These are phyloP conservation scores for Ceramica pisi DNA, from an alignment of 2,888 invertebrate genomes.

Conservation along the genomic window DNA sequence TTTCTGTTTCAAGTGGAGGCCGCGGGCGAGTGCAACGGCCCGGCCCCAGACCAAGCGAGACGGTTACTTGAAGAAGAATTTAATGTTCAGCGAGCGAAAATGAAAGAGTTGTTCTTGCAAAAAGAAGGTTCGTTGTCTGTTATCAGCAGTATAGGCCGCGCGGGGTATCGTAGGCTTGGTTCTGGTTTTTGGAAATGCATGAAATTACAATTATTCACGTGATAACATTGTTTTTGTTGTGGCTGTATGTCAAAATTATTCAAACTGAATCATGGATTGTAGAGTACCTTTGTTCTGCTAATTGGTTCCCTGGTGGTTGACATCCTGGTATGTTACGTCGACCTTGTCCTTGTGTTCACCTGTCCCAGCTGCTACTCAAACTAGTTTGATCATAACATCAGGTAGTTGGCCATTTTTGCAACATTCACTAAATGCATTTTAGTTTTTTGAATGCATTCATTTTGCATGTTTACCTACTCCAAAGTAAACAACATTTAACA, in stretches of 20 bases:
- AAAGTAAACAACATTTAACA: conserved; percentile 13
- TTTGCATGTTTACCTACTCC: conserved; percentile 34
- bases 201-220: conserved; percentile 45
- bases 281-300: conserved; percentile 43
- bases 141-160: conserved; percentile 63
- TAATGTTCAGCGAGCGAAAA: conserved; percentile 96
- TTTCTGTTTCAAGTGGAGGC: conserved; percentile 88
- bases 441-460: conserved; percentile 19
- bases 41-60: conserved; percentile 75
- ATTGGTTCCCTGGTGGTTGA: conserved; percentile 25
- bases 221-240: conserved; percentile 49
- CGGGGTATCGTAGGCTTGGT: conserved; percentile 61
- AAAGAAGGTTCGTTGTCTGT: conserved; percentile 94
- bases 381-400: conserved; percentile 37
- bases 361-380: conserved; percentile 12
- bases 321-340: conserved; percentile 11
- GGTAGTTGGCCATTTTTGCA: conserved; percentile 28
- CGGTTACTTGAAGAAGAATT: conserved; percentile 95
- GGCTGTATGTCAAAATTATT: conserved; percentile 30
- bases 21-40: conserved; percentile 73
- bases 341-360: conserved; percentile 37
- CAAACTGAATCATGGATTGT: conserved; percentile 27
- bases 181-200: conserved; percentile 63
- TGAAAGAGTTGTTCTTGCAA: conserved; percentile 97
- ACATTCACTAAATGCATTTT: conserved; percentile 13